Base-by-base conservation (phyloP, 2,797 vertebrate genomes). In the Lutjanus argentimaculatus region DNA sequence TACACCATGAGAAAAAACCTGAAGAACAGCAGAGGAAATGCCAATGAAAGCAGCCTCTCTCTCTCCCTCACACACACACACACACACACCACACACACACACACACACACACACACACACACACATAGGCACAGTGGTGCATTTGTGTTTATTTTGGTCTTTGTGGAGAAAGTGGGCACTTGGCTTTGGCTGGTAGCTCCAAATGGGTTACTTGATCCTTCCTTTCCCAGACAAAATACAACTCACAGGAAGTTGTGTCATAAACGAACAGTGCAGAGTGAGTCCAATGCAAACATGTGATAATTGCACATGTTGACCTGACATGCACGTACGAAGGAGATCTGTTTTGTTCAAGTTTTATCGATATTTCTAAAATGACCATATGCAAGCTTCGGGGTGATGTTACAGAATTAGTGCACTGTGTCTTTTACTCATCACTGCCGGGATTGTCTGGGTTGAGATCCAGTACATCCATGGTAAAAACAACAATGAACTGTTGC, bases 211-310 rank as follows among this genome's bases (percentile, higher is more conserved):
- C 85, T 55, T 65, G 77, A 95, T 90, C 81, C 86, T 90, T 92
- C 84, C 89, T 87, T 91, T 93, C 90, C 85, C 87, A 92, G 90
- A 85, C 89, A 73, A 85, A 93, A 89, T 84, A 91, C 52, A 88
- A 82, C 84, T 78, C 65, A 69, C 69, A 86, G 80, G 85, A 93
- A 86, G 80, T 83, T 83, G 53, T 79, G 77, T 92, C 86, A 88
- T 70, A 79, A 66, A 77, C 53, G 66, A 75, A 61, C 4, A 67
- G 59, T 10, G 61, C 40, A 25, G 42, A 48, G 74, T 49, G 59
- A 82, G 75, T 75, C 77, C 83, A 80, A 70, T 36, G n/a, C 36
- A 86, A 84, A 88, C 72, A 73, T 11, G 45, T 12, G 21, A 62
- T 51, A 69, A 49, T 16, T 67, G 56, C 57, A 25, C 65, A 49